A percentile compares a stretch with the other conserved stretches of the same genome.
Evolutionary conservation across 30 jellyfish, hydroid and myxozoan genomes (phyloP).

Genomic region (Aurelia coerulea): DNA sequence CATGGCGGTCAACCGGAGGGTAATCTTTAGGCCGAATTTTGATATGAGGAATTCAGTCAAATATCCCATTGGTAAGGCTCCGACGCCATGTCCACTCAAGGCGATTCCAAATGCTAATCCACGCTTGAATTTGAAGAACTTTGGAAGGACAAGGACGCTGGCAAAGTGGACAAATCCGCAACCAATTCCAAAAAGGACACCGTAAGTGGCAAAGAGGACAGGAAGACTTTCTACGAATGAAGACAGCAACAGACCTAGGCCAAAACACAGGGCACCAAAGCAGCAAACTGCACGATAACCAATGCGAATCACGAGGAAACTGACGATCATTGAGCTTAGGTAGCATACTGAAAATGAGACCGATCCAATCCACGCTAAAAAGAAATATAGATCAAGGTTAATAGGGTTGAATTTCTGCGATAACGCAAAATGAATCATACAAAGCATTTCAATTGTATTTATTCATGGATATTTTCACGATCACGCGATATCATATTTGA

Average conservation of each 20-base stretch:
- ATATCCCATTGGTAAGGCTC: constrained; percentile 69
- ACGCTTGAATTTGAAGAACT: constrained; percentile 50
- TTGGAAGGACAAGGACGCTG: constrained; percentile 54
- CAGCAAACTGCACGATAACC: constrained; percentile 76
- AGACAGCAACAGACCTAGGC: constrained; percentile 55
- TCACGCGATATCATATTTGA: too few species aligned
- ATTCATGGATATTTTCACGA: too few species aligned
- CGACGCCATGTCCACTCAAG: constrained; percentile 73
- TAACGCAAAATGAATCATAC: neutral
- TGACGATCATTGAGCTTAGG: constrained; percentile 45
- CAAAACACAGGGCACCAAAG: constrained; percentile 58
- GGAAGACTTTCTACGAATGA: constrained; percentile 32
- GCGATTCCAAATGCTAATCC: constrained; percentile 65
- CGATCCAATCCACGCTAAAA: constrained; percentile 78
- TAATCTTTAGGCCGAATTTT: constrained; percentile 38
- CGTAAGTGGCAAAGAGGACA: constrained; percentile 51
- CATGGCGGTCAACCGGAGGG: constrained; percentile 37
- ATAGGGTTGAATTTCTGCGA: neutral
- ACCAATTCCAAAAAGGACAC: constrained; percentile 55
- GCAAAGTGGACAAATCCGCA: constrained; percentile 48
- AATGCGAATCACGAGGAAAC: constrained; percentile 46
- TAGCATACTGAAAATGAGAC: constrained; percentile 48
- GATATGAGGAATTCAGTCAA: constrained; percentile 33
- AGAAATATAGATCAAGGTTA: neutral
- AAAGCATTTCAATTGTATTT: too few species aligned